phyloP scores from a whole-genome alignment of 2,888 invertebrate species.

The Drosophila nr. perissopoda region DNA sequence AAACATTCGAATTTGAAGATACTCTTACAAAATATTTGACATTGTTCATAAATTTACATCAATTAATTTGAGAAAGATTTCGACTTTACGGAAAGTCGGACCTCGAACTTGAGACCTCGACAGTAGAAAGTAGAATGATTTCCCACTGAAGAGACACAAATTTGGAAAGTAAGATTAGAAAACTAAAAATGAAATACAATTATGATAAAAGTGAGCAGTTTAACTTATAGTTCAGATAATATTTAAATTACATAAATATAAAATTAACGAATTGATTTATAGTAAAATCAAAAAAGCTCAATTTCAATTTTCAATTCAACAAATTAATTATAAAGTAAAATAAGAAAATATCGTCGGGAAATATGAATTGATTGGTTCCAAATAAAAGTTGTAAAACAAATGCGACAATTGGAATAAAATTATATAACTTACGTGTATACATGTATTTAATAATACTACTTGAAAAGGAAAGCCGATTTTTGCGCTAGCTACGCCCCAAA shows the following conservation, averaged over 20 bases:
- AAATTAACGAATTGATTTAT: neutral
- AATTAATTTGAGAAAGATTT: too few relatives aligned
- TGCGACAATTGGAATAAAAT: neutral
- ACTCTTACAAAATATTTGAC: neutral
- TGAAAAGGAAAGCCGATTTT: neutral
- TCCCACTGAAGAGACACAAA: neutral
- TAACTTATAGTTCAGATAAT: too few relatives aligned
- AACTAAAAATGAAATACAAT: neutral
- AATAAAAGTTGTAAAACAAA: neutral
- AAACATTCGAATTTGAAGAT: neutral
- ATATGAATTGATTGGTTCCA: neutral
- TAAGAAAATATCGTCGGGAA: neutral
- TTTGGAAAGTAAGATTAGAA: neutral
- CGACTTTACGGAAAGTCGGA: too few relatives aligned
- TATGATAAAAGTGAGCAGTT: neutral
- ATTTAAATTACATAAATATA: neutral
- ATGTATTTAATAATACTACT: neutral
- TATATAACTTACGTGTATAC: neutral
- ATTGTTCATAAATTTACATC: neutral
- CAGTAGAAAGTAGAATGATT: neutral
- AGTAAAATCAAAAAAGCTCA: neutral
- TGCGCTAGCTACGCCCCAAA: neutral
- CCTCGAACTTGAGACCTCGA: too few relatives aligned
- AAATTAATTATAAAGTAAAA: neutral
- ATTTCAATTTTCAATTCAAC: neutral